Conservation (phyloP, 2,888 invertebrate species). For the Aspidiotus rigidus region DNA sequence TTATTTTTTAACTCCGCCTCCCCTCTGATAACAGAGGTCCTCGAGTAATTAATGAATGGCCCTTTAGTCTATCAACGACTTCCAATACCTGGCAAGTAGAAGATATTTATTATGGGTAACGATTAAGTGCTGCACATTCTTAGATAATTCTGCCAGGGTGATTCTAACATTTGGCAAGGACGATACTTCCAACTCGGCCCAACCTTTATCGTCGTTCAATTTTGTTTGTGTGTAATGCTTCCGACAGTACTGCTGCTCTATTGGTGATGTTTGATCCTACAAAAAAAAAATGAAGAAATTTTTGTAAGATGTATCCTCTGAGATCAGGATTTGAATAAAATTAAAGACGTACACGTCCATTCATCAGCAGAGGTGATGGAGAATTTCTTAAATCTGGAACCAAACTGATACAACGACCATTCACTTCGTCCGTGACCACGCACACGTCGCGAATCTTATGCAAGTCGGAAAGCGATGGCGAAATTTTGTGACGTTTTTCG, state of each 20-base stretch:
- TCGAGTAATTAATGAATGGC: too few relatives aligned
- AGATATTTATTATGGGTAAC: slow-evolving; percentile 66
- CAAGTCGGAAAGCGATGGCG: slow-evolving; percentile 61
- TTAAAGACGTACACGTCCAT: slow-evolving; percentile 7
- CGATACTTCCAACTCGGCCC: slow-evolving; percentile 63
- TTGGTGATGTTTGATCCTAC: slow-evolving; percentile 9
- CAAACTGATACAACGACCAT: slow-evolving; percentile 62
- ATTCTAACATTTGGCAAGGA: slow-evolving; percentile 53
- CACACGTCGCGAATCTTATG: slow-evolving; percentile 69
- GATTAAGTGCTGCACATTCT: slow-evolving; percentile 58
- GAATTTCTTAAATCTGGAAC: slow-evolving; percentile 51
- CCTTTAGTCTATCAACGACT: too few relatives aligned
- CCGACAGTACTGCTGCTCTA: slow-evolving; percentile 34
- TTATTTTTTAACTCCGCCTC: too few relatives aligned
- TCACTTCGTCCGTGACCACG: slow-evolving; percentile 58
- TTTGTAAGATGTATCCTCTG: background rate
- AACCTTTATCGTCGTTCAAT: slow-evolving; percentile 50
- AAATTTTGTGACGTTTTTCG: slow-evolving; percentile 68
- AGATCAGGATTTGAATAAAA: background rate
- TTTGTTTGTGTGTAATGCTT: slow-evolving; percentile 34
- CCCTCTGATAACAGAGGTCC: too few relatives aligned
- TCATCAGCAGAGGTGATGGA: slow-evolving; percentile 44
- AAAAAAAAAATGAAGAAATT: background rate
- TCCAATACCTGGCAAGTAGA: slow-evolving; percentile 62
- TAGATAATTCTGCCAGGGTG: slow-evolving; percentile 53